Base-by-base conservation (phyloP, 1,140 invertebrate species). In the Plodia interpunctella region DNA sequence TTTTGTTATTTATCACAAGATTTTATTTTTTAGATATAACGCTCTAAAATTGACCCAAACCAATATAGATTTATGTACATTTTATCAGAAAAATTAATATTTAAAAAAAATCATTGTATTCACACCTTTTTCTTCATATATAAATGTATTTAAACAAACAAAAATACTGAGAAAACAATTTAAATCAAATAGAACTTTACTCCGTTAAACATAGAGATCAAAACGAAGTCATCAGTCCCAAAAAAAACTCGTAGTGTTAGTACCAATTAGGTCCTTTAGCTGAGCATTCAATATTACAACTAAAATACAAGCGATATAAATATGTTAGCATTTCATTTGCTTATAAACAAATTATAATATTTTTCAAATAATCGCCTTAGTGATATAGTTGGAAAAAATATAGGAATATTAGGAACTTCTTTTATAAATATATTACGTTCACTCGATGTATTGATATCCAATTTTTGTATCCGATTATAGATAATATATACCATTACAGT, bases 281-380 rank as follows among this genome's bases (percentile, higher is more conserved):
- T 63, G 52, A 59, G 57, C 57, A 59, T 63, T 55, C 56, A 59
- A 63, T 54, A 9, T 32, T 63, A 53, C 49, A 59, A 63, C 57
- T 59, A 59, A 63, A 59, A 44, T 56, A 59, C 11, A 63, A 59
- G 57, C 57, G 20, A 59, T 59, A 59, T 63, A 63, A 59, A 59
- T 63, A 63, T 56, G 57, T 63, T 63, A 63, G 61, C 53, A 58
- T 58, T 61, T 50, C 35, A 30, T 54, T 21, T 59, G 13, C 56
- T 57, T 57, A 58, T 25, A 25, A 52, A 59, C 18, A 8, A 21
- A 56, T 44, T 56, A 52, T 51, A 59, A 15, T 59, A 49, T 59
- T 52, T 53, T 53, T 21, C 20, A 53, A 21, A 25, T 53, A 53
- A 18, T 53, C 21, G 51, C 51, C 21, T 53, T 53, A 53, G 51